phyloP scores from a whole-genome alignment of 2,797 vertebrate genomes.

The Heteromormyrus szaboi region DNA sequence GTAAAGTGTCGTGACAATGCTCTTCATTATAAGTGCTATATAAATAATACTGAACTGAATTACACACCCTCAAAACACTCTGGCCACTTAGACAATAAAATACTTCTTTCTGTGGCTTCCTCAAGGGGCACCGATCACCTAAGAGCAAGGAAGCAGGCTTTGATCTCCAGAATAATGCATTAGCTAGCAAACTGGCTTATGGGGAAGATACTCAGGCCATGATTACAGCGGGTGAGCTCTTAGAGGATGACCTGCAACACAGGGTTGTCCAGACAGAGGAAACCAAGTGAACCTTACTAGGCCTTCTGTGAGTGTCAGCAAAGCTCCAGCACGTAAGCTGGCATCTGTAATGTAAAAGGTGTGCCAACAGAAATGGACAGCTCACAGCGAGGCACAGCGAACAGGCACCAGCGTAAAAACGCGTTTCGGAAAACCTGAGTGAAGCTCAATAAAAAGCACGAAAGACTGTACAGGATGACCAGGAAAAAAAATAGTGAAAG shows the following conservation, averaged over 20 bases:
- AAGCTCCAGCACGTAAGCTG: not conserved
- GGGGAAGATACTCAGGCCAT: not conserved
- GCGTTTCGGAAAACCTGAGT: not conserved
- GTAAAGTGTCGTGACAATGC: not conserved
- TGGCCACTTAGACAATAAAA: not conserved
- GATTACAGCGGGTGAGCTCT: not conserved
- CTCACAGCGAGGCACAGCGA: not conserved
- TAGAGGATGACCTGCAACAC: not conserved
- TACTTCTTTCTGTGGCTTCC: not conserved
- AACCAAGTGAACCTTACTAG: not conserved
- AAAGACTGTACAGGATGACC: not conserved
- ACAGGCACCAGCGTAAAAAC: not conserved
- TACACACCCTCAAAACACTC: not conserved
- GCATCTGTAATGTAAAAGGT: not conserved
- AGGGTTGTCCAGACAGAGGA: not conserved
- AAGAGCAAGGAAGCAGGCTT: not conserved
- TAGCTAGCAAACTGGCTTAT: not conserved
- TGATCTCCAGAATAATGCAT: not conserved
- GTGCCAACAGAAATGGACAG: not conserved
- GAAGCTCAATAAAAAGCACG: not conserved
- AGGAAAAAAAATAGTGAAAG: not conserved
- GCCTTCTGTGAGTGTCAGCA: not conserved
- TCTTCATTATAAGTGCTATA: not conserved
- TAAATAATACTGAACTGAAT: not conserved
- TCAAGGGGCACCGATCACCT: not conserved